These are phyloP conservation scores for Venustaconcha ellipsiformis DNA, from an alignment of 1,140 invertebrate genomes.

Conservation along the genomic window DNA sequence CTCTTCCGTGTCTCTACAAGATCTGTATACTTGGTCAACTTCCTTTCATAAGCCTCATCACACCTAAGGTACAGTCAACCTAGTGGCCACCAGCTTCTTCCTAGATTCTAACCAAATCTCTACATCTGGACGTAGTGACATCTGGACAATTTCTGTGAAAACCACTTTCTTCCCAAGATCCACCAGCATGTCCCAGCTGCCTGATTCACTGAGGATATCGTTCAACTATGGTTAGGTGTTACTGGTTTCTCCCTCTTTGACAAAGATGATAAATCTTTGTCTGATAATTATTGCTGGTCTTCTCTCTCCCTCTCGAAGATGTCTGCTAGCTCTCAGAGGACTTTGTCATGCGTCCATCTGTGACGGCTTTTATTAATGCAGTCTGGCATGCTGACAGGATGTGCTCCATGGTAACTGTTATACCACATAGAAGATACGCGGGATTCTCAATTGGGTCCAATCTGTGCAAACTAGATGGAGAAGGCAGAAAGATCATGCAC, in stretches of 20 bases:
- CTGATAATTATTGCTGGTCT: too few species aligned
- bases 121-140: too few species aligned
- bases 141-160: neutral
- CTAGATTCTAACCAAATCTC: too few species aligned
- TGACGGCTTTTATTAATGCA: constrained; percentile 4
- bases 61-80: too few species aligned
- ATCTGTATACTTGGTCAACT: too few species aligned
- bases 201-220: neutral
- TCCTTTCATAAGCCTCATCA: too few species aligned
- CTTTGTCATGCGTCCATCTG: constrained; percentile 12
- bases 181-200: neutral
- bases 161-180: neutral
- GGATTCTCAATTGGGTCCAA: constrained; percentile 3
- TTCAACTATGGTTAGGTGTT: neutral
- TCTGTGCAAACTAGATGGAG: constrained; percentile 10
- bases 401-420: constrained; percentile 13
- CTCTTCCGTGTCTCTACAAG: too few species aligned
- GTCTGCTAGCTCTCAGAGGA: constrained; percentile 6
- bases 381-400: constrained; percentile 4
- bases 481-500: constrained; percentile 14
- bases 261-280: too few species aligned
- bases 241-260: neutral
- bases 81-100: too few species aligned
- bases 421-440: constrained; percentile 4
- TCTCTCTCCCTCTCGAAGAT: constrained; percentile 5